Evolutionary conservation across 2,888 invertebrate genomes (phyloP).

Genomic region (Tuberolachnus salignus): DNA sequence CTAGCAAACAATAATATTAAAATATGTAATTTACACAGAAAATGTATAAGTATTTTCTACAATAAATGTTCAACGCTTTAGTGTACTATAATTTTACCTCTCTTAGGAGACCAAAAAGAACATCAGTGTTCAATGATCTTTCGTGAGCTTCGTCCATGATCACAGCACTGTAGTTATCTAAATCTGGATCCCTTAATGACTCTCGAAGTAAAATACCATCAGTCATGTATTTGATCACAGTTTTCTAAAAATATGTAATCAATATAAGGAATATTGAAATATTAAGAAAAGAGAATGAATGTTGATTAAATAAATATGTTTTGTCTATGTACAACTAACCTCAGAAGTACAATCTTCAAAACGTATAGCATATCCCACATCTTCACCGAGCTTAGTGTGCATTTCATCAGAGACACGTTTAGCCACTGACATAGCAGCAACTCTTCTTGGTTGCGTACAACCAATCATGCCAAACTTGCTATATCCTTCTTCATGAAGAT

Average conservation of each 20-base stretch:
- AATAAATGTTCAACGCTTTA: not conserved
- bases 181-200: slow-evolving; percentile 92
- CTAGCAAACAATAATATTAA: slow-evolving; percentile 63
- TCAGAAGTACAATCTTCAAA: slow-evolving; percentile 99
- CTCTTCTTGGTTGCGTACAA: slow-evolving; percentile 96
- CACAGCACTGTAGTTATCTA: slow-evolving; percentile 95
- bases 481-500: slow-evolving; percentile 95
- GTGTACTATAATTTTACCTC: slow-evolving; percentile 8
- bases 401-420: slow-evolving; percentile 99
- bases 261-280: not conserved
- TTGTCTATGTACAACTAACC: slow-evolving; percentile 61
- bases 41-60: not conserved
- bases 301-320: too few species aligned
- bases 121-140: slow-evolving; percentile 95
- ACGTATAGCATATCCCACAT: slow-evolving; percentile 96
- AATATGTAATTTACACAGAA: not conserved
- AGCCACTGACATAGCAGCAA: slow-evolving; percentile 99
- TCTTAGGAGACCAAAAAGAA: slow-evolving; percentile 91
- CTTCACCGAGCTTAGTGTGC: slow-evolving; percentile 76
- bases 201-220: slow-evolving; percentile 97
- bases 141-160: slow-evolving; percentile 99
- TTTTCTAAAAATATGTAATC: slow-evolving; percentile 64
- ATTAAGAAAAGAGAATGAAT: not conserved
- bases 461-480: slow-evolving; percentile 92
- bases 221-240: slow-evolving; percentile 98